Base-by-base conservation (phyloP, 2,888 invertebrate genomes). In the Aspidapion aeneum region DNA sequence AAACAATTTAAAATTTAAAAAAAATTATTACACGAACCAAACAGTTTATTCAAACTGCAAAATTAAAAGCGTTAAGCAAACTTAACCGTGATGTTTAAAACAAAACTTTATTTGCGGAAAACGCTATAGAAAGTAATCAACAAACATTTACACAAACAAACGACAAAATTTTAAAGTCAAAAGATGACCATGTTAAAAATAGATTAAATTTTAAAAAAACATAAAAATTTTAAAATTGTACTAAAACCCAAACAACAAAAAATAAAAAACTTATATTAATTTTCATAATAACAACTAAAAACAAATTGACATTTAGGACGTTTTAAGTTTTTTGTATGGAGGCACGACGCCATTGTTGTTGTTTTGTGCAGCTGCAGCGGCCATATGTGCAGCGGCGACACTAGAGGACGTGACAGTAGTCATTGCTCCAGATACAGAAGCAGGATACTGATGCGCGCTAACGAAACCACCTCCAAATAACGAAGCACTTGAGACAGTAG, bases 241-340 rank as follows among this genome's bases (percentile, higher is more conserved):
- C 20, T 50, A 22, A 22, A 5, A 59, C 21, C 52, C 35, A 12
- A 3, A 35, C 35, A 35, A 35, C n/a, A n/a, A n/a, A n/a, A n/a
- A n/a, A n/a, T n/a, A n/a, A n/a, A n/a, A n/a, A n/a, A n/a, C n/a
- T n/a, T n/a, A n/a, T n/a, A n/a, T n/a, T n/a, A n/a, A n/a, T 12
- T 9, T 12, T 49, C 7, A 21, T 18, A 56, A 17, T 12, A 56
- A 56, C n/a, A 56, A 49, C 59, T 59, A 59, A 22, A 59, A 60
- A 61, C 58, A 51, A 18, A n/a, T 19, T 17, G 52, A 52, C 52
- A 51, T 75, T 84, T 90, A 90, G 78, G 90, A 92, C 74, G 93
- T 93, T 84, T 93, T 93, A 88, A 93, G 90, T 83, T 93, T 93
- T 83, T 94, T 94, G 82, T 91, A 93, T 63, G 94, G 94, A 79